Evolutionary conservation across 2,888 invertebrate genomes (phyloP), one percentile per base, ranked within the genome.

Genomic region (Pogonocherus hispidulus): DNA sequence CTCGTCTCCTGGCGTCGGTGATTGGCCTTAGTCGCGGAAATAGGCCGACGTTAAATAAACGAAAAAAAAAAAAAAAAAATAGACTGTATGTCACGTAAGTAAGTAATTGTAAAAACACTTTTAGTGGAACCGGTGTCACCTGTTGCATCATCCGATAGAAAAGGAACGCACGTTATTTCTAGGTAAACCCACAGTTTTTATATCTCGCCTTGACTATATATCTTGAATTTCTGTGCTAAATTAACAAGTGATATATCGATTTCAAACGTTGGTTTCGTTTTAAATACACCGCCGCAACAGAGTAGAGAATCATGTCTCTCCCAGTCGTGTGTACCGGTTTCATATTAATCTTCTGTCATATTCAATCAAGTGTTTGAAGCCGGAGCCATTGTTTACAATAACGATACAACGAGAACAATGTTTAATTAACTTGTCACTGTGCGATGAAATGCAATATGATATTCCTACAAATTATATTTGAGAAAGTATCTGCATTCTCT

Each of bases 371-470:
- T 18, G 57, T 23, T 57, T 46, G 23, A 16, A 23, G 57, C 44
- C 20, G 16, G 16, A 20, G 16, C 57, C 57, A 57, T 57, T 57
- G 57, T 57, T 57, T 57, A 57, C 57, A 46, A 44, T 57, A 57
- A 57, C 44, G 57, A 57, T 41, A 56, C 37, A 11, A 1, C 23
- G 44, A 20, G 55, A 56, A 56, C 55, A 57, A 57, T 57, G 57
- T 57, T 57, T 57, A 57, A 57, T 57, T 57, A 57, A 57, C 57
- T 23, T 57, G 57, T 57, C 57, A 57, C 57, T 57, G 57, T 46
- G 57, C 22, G 57, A 57, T 46, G 57, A 57, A 57, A 57, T 57
- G 57, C 44, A 57, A 57, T 46, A 57, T 27, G 57, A 57, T 57
- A 52, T 52, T 44, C 57, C 44, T 57, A 57, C 57, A 27, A 57